Percentiles rank a stretch among this genome's conserved stretches.
Evolutionary conservation across 2,888 invertebrate genomes (phyloP).

Genomic region (Mechanitis mazaeus): DNA sequence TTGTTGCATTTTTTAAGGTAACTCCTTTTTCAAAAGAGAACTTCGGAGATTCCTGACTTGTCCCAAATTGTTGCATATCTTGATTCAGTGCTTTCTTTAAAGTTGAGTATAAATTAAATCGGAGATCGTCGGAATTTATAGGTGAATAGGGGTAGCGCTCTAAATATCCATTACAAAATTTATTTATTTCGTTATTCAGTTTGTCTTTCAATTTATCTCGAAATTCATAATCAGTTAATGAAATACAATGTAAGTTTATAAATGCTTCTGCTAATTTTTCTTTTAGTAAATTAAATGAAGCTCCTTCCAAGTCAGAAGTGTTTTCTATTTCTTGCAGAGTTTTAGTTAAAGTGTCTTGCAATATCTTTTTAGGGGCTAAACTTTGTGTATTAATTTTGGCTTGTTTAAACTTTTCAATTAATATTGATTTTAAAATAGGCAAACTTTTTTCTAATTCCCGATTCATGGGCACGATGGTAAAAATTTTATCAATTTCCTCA

Average conservation of each 20-base stretch:
- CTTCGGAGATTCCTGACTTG: too few species aligned
- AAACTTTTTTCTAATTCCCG: constrained; percentile 31
- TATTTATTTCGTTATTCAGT: constrained; percentile 41
- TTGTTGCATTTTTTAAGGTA: not conserved
- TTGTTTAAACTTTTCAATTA: constrained; percentile 38
- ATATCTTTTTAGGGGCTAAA: constrained; percentile 40
- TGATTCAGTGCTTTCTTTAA: constrained; percentile 44
- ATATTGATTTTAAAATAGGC: constrained; percentile 32
- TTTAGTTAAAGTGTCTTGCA: constrained; percentile 43
- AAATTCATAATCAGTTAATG: constrained; percentile 30
- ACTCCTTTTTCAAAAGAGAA: not conserved
- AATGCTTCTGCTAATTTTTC: constrained; percentile 53
- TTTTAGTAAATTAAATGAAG: constrained; percentile 46
- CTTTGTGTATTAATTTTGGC: constrained; percentile 35
- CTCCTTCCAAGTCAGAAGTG: constrained; percentile 37
- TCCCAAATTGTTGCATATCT: too few species aligned
- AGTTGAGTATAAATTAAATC: constrained; percentile 40
- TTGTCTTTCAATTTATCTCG: constrained; percentile 37
- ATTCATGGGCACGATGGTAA: constrained; percentile 31
- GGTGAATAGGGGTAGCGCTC: constrained; percentile 38
- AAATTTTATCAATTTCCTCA: constrained; percentile 38
- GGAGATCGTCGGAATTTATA: constrained; percentile 37
- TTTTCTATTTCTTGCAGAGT: constrained; percentile 36
- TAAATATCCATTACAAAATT: constrained; percentile 47
- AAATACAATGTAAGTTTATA: constrained; percentile 44